Evolutionary conservation across 1,140 invertebrate species (phyloP).

Genomic region (Gonioctena quinquepunctata): DNA sequence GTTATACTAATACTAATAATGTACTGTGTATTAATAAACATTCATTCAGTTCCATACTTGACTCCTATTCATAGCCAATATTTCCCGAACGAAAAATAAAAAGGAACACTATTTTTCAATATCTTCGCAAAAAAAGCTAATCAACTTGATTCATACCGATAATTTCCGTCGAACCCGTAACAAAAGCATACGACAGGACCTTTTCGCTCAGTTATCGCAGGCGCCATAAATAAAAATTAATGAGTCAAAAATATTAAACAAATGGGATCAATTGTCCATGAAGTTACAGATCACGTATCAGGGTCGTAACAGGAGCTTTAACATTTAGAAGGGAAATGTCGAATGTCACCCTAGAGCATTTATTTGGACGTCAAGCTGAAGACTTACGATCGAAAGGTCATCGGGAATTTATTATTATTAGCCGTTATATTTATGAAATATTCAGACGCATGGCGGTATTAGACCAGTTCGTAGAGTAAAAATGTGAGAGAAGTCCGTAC

Average conservation of each 20-base stretch:
- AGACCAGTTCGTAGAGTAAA: too few relatives aligned
- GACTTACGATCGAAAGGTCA: constrained; percentile 31
- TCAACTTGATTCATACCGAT: too few relatives aligned
- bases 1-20: too few relatives aligned
- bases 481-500: too few relatives aligned
- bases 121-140: too few relatives aligned
- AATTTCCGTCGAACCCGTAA: too few relatives aligned
- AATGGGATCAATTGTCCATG: constrained; percentile 34
- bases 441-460: constrained; percentile 3
- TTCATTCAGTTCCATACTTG: too few relatives aligned
- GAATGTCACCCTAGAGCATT: constrained; percentile 44
- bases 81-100: too few relatives aligned
- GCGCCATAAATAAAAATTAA: constrained; percentile 38
- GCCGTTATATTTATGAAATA: constrained; percentile 32
- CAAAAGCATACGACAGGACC: too few relatives aligned
- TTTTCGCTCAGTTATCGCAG: neutral
- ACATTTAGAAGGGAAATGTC: constrained; percentile 46
- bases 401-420: constrained; percentile 42
- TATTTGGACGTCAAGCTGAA: constrained; percentile 25
- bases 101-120: too few relatives aligned
- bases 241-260: constrained; percentile 36
- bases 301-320: constrained; percentile 34
- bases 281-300: constrained; percentile 48
- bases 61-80: too few relatives aligned
- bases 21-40: too few relatives aligned